These are phyloP conservation scores for Antennarius striatus DNA, from an alignment of 2,113 vertebrate genomes.

Conservation along the genomic window DNA sequence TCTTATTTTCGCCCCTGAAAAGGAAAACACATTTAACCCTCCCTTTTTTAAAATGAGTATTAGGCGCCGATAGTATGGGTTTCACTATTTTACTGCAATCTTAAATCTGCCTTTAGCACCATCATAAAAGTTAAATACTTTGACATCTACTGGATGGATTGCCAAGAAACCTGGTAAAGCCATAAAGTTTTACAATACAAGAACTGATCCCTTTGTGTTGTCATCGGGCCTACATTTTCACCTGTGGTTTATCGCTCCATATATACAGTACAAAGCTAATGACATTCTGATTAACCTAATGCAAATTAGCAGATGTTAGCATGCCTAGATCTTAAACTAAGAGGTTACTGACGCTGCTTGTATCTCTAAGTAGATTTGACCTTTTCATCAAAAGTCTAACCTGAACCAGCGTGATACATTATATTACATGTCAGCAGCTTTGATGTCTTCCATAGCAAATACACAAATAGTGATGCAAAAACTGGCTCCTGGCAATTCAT, in stretches of 20 bases:
- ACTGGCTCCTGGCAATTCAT: not conserved
- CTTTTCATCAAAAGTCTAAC: conserved; percentile 1
- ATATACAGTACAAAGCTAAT: too few species aligned
- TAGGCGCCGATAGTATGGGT: not conserved
- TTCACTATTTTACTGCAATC: not conserved
- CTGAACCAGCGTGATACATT: not conserved
- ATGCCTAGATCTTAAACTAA: too few species aligned
- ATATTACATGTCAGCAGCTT: conserved; percentile 3
- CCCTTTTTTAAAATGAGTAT: too few species aligned
- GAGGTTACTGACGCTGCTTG: not conserved
- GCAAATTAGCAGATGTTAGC: too few species aligned
- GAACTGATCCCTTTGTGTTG: too few species aligned
- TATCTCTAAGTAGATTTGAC: not conserved
- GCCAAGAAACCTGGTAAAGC: not conserved
- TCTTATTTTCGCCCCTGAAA: too few species aligned
- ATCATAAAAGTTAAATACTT: too few species aligned
- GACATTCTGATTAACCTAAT: too few species aligned
- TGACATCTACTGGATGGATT: not conserved
- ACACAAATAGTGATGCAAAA: conserved; percentile 9
- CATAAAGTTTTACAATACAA: too few species aligned
- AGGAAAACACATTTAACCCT: too few species aligned
- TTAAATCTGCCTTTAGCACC: not conserved
- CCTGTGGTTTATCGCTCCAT: not conserved
- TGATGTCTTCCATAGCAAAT: conserved; percentile 20
- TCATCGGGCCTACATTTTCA: not conserved